These are phyloP conservation scores for Prosopocoilus inquinatus DNA, from an alignment of 2,888 invertebrate species.

Conservation along the genomic window DNA sequence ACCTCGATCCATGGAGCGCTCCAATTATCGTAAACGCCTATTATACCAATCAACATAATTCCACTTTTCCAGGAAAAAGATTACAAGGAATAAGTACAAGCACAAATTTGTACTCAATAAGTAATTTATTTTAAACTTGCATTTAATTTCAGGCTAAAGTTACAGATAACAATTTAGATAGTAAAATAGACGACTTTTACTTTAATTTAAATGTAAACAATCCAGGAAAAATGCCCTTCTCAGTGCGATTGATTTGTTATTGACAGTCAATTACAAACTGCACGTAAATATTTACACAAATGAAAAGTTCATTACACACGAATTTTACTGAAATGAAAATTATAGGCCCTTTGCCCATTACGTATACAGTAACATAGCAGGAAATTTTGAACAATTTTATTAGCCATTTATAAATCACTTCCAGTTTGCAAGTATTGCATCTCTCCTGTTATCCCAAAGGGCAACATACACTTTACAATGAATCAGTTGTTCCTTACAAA, in stretches of 20 bases:
- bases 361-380: constrained; percentile 57
- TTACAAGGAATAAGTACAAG: too few relatives aligned
- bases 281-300: constrained; percentile 52
- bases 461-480: constrained; percentile 58
- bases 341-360: constrained; percentile 56
- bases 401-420: constrained; percentile 49
- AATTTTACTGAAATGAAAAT: constrained; percentile 14
- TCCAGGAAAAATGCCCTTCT: constrained; percentile 53
- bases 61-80: too few relatives aligned
- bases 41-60: too few relatives aligned
- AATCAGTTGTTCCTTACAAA: constrained; percentile 52
- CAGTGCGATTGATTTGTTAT: constrained; percentile 56
- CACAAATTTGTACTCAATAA: background rate
- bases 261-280: constrained; percentile 62
- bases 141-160: constrained; percentile 65
- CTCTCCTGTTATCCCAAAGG: constrained; percentile 53
- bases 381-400: constrained; percentile 49
- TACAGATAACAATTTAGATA: constrained; percentile 64
- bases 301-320: constrained; percentile 1
- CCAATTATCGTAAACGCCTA: too few relatives aligned
- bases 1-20: too few relatives aligned
- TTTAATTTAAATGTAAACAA: constrained; percentile 60
- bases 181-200: constrained; percentile 60
- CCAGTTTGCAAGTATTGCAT: constrained; percentile 54
- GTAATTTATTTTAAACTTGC: constrained; percentile 1